Conservation (phyloP, 2,888 invertebrate species). For the Sinhomidia bicolor region DNA sequence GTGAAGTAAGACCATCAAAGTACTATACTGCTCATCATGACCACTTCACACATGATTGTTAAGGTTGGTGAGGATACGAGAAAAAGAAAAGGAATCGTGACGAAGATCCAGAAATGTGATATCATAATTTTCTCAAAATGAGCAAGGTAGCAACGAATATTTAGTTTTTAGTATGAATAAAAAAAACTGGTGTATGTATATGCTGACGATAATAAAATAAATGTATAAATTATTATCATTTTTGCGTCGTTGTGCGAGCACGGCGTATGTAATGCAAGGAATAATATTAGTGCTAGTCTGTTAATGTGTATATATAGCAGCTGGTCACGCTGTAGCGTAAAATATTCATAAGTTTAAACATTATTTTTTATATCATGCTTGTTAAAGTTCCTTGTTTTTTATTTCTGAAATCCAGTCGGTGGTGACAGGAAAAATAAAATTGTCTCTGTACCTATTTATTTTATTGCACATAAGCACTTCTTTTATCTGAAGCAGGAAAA, state of each 20-base stretch:
- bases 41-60: slow-evolving; percentile 61
- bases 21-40: slow-evolving; percentile 29
- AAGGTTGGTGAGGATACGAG: slow-evolving; percentile 33
- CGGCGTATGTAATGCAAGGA: too few relatives aligned
- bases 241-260: too few relatives aligned
- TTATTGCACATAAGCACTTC: slow-evolving; percentile 30
- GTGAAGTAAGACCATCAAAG: slow-evolving; percentile 27
- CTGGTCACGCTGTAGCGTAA: too few relatives aligned
- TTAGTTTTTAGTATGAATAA: not conserved
- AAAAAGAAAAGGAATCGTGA: slow-evolving; percentile 61
- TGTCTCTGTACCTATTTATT: too few relatives aligned
- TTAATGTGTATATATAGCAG: not conserved
- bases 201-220: not conserved
- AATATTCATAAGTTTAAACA: too few relatives aligned
- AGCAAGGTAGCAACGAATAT: not conserved
- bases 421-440: slow-evolving; percentile 28
- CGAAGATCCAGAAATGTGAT: slow-evolving; percentile 47
- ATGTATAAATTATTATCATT: too few relatives aligned
- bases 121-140: slow-evolving; percentile 10
- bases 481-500: slow-evolving; percentile 39
- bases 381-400: not conserved
- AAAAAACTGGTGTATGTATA: not conserved
- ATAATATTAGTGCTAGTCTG: not conserved
- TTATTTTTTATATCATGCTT: not conserved
- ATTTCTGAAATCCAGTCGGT: not conserved